Evolutionary conservation across 2,113 vertebrate species (phyloP).

Genomic region (Fukomys damarensis): DNA sequence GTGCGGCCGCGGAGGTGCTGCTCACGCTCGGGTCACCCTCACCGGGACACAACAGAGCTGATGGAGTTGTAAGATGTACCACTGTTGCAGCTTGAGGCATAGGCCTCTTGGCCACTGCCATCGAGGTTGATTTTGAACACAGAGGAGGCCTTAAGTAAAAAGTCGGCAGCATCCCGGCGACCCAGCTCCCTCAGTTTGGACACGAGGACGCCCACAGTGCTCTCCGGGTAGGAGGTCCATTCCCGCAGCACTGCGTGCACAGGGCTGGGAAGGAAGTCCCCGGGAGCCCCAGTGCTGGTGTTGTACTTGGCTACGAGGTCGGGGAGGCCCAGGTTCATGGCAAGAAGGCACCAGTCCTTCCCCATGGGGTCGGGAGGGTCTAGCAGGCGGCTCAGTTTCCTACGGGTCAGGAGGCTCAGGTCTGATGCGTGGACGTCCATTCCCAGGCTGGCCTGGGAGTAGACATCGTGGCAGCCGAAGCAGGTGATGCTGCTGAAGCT

Average conservation of each 20-base stretch:
- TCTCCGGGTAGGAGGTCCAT: slow-evolving; percentile 92
- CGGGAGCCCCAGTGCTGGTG: slow-evolving; percentile 86
- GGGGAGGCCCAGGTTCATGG: slow-evolving; percentile 97
- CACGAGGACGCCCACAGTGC: slow-evolving; percentile 95
- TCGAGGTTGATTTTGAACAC: slow-evolving; percentile 95
- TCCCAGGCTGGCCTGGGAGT: slow-evolving; percentile 93
- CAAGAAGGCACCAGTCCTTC: slow-evolving; percentile 99
- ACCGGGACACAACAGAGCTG: slow-evolving; percentile 97
- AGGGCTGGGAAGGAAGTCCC: slow-evolving; percentile 90
- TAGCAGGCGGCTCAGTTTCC: slow-evolving; percentile 95
- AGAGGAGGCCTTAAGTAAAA: slow-evolving; percentile 94
- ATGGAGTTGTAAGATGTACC: slow-evolving; percentile 97
- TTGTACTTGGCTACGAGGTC: slow-evolving; percentile 96
- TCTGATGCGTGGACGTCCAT: slow-evolving; percentile 93
- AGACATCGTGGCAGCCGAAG: slow-evolving; percentile 95
- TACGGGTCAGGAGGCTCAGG: slow-evolving; percentile 91
- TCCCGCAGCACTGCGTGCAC: slow-evolving; percentile 93
- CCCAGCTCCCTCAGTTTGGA: slow-evolving; percentile 96
- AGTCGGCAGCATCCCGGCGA: slow-evolving; percentile 96
- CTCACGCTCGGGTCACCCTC: slow-evolving; percentile 78
- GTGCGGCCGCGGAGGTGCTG: slow-evolving; percentile 64
- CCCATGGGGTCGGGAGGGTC: slow-evolving; percentile 97
- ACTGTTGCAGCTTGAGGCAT: slow-evolving; percentile 94
- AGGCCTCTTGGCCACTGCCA: slow-evolving; percentile 89
- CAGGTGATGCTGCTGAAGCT: slow-evolving; percentile 96